Conservation (phyloP, 2,797 vertebrate genomes). For the Sphaeramia orbicularis region DNA sequence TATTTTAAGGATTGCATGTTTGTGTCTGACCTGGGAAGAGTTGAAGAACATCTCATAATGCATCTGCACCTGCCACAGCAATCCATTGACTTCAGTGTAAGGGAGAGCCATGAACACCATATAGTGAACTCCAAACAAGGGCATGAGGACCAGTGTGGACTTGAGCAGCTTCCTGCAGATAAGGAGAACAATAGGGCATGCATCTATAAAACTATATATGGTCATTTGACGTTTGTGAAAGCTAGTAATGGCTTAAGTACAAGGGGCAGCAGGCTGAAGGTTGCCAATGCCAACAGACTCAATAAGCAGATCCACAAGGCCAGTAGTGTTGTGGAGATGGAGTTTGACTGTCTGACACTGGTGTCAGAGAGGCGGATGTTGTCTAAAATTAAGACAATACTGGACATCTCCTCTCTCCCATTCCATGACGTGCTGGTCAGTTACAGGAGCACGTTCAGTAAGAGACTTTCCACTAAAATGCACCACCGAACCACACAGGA, state of each 20-base stretch:
- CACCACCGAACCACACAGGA: too few species aligned
- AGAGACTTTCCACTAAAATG: neutral
- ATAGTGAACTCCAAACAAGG: constrained; percentile 91
- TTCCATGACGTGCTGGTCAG: too few species aligned
- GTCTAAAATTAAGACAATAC: too few species aligned
- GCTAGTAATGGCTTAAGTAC: neutral
- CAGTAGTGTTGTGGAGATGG: too few species aligned
- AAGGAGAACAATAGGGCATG: neutral
- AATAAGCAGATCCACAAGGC: too few species aligned
- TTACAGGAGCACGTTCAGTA: neutral
- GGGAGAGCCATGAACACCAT: constrained; percentile 90
- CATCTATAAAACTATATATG: neutral
- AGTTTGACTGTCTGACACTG: too few species aligned
- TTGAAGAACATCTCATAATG: constrained; percentile 93
- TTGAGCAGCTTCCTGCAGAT: constrained; percentile 87
- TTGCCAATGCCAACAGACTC: too few species aligned
- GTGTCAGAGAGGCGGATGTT: too few species aligned
- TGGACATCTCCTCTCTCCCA: too few species aligned
- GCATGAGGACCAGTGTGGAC: constrained; percentile 90
- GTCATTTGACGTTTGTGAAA: neutral
- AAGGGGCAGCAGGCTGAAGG: too few species aligned
- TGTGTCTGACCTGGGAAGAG: constrained; percentile 85
- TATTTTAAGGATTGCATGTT: neutral
- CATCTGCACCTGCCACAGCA: constrained; percentile 92
- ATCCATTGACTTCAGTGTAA: constrained; percentile 86